phyloP scores from a whole-genome alignment of 1,140 invertebrate genomes.

The Bactericera cockerelli region DNA sequence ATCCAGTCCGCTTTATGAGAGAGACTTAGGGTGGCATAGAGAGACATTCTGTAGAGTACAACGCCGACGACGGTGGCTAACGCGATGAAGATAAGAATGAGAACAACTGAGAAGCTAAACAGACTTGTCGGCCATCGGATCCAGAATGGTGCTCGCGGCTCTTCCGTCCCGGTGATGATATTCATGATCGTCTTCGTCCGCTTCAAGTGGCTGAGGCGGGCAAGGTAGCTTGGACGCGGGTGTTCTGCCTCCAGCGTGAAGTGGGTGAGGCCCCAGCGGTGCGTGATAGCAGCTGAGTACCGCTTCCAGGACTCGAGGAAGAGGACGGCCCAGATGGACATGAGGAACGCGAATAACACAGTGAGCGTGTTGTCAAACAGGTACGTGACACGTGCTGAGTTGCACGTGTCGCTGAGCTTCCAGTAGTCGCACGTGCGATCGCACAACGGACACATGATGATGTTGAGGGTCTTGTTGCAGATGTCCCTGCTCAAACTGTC shows the following conservation, averaged over 20 bases:
- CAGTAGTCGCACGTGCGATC: slow-evolving; percentile 76
- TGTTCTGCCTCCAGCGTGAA: slow-evolving; percentile 78
- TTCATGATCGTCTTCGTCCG: slow-evolving; percentile 35
- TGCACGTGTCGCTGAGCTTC: slow-evolving; percentile 71
- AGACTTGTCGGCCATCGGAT: slow-evolving; percentile 66
- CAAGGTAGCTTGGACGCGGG: slow-evolving; percentile 65
- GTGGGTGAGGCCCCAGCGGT: slow-evolving; percentile 77
- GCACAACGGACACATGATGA: slow-evolving; percentile 72
- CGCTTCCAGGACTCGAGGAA: slow-evolving; percentile 93
- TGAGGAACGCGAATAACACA: slow-evolving; percentile 86
- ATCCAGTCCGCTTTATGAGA: slow-evolving; percentile 41
- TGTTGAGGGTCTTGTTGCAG: slow-evolving; percentile 43
- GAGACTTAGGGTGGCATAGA: slow-evolving; percentile 52
- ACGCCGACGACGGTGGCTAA: slow-evolving; percentile 76
- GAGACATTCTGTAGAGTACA: slow-evolving; percentile 79
- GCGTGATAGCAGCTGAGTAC: slow-evolving; percentile 76
- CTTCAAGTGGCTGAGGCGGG: slow-evolving; percentile 43
- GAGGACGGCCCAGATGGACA: slow-evolving; percentile 87
- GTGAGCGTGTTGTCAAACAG: slow-evolving; percentile 91
- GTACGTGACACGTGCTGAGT: slow-evolving; percentile 74
- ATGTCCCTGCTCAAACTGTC: slow-evolving; percentile 54
- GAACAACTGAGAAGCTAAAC: slow-evolving; percentile 66
- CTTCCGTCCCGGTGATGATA: slow-evolving; percentile 56
- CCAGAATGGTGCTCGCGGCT: slow-evolving; percentile 80
- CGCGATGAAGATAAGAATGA: slow-evolving; percentile 59